A percentile compares a stretch with the other conserved stretches of the same genome.
phyloP scores from a whole-genome alignment of 2,888 invertebrate species.

The Rhingia campestris region DNA sequence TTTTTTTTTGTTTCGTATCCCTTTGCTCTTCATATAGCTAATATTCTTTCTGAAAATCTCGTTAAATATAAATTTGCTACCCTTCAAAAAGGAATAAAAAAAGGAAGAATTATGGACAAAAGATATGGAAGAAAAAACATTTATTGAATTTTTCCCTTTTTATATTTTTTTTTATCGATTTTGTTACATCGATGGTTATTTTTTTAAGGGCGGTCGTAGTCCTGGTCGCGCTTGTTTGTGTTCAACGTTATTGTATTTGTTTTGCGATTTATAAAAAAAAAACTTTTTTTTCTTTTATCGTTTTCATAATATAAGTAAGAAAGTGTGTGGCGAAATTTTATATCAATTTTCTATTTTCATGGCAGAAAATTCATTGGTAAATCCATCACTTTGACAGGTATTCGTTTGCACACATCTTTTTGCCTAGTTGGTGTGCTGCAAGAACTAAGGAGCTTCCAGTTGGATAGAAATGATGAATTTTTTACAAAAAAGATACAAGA shows the following conservation, averaged over 20 bases:
- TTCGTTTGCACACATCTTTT: neutral
- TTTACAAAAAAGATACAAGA: too few species aligned
- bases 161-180: constrained; percentile 9
- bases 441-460: too few species aligned
- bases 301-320: constrained; percentile 16
- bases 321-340: constrained; percentile 41
- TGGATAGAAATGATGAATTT: too few species aligned
- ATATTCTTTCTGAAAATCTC: constrained; percentile 64
- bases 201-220: constrained; percentile 23
- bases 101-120: constrained; percentile 17
- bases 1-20: constrained; percentile 10
- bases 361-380: constrained; percentile 52
- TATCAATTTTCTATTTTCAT: constrained; percentile 61
- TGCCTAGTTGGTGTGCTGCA: neutral
- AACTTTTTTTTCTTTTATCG: neutral
- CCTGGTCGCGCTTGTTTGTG: constrained; percentile 12
- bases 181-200: constrained; percentile 53
- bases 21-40: constrained; percentile 52
- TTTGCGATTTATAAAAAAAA: neutral
- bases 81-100: constrained; percentile 3
- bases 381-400: constrained; percentile 58
- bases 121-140: constrained; percentile 46
- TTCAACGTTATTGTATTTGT: neutral
- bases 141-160: constrained; percentile 65
- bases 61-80: constrained; percentile 67